These are phyloP conservation scores for Orius insidiosus DNA, from an alignment of 1,140 invertebrate species.

Conservation along the genomic window DNA sequence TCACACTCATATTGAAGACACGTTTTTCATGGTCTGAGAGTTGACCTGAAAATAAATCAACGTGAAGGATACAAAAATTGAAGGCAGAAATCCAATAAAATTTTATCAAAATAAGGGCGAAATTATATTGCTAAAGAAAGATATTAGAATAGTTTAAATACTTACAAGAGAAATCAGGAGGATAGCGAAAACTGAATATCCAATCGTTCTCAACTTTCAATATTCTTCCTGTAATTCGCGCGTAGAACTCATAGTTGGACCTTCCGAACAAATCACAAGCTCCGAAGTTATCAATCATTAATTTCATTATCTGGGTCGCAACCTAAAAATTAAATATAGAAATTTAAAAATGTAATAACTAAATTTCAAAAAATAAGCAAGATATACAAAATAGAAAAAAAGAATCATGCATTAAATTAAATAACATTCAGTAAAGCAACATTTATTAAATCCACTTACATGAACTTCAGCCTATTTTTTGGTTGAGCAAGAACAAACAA, in stretches of 20 bases:
- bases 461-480: constrained; percentile 31
- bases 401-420: constrained; percentile 8
- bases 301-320: constrained; percentile 85
- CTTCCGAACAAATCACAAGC: constrained; percentile 85
- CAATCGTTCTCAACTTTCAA: constrained; percentile 83
- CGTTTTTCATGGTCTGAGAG: constrained; percentile 68
- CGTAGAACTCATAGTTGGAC: constrained; percentile 95
- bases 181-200: constrained; percentile 85
- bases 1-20: constrained; percentile 77
- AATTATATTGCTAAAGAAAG: too few relatives aligned
- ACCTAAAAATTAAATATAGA: constrained; percentile 44
- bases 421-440: constrained; percentile 5
- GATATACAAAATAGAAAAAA: constrained; percentile 6
- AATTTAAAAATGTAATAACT: too few relatives aligned
- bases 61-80: too few relatives aligned
- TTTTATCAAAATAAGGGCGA: too few relatives aligned
- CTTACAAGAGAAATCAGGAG: constrained; percentile 63
- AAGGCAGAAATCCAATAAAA: too few relatives aligned
- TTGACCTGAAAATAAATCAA: constrained; percentile 43
- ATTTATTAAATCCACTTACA: constrained; percentile 26
- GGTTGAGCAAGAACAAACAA: constrained; percentile 23
- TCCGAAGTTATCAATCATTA: constrained; percentile 92
- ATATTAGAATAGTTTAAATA: too few relatives aligned
- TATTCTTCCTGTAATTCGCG: constrained; percentile 79
- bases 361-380: too few relatives aligned